Evolutionary conservation across 2,113 vertebrate species (phyloP).

Genomic region (Carassius gibelio): DNA sequence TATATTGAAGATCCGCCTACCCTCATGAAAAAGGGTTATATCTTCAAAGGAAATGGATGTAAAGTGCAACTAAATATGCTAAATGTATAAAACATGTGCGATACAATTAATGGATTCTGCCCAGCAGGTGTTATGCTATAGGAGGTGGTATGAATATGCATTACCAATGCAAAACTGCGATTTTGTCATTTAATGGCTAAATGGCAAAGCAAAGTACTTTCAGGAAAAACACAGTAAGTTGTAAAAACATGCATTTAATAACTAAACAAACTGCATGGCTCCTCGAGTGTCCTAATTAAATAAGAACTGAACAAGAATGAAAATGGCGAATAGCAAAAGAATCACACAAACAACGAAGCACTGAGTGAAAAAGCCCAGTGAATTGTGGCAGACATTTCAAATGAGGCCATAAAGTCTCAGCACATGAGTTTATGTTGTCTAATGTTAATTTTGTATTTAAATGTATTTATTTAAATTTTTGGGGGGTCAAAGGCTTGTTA

Average conservation of each 20-base stretch:
- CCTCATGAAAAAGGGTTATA: constrained; percentile 1
- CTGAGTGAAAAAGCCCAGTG: neutral
- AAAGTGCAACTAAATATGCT: constrained; percentile 21
- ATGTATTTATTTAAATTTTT: neutral
- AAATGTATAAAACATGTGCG: constrained; percentile 9
- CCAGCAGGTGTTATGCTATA: neutral
- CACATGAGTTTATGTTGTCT: neutral
- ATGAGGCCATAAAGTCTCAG: neutral
- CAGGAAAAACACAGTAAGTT: neutral
- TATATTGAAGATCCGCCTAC: neutral
- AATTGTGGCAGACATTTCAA: neutral
- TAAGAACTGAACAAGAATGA: neutral
- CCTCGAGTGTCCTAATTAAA: neutral
- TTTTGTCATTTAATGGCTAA: neutral
- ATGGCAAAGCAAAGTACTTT: neutral
- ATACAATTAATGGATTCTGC: constrained; percentile 4
- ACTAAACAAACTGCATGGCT: neutral
- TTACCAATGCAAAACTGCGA: neutral
- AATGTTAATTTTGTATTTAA: neutral
- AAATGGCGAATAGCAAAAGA: neutral
- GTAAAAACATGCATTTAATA: neutral
- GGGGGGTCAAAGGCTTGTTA: neutral
- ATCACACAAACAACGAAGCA: neutral
- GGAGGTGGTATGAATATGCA: neutral
- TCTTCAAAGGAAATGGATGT: constrained; percentile 3